phyloP scores from a whole-genome alignment of 2,797 vertebrate genomes.

The Anguilla anguilla region DNA sequence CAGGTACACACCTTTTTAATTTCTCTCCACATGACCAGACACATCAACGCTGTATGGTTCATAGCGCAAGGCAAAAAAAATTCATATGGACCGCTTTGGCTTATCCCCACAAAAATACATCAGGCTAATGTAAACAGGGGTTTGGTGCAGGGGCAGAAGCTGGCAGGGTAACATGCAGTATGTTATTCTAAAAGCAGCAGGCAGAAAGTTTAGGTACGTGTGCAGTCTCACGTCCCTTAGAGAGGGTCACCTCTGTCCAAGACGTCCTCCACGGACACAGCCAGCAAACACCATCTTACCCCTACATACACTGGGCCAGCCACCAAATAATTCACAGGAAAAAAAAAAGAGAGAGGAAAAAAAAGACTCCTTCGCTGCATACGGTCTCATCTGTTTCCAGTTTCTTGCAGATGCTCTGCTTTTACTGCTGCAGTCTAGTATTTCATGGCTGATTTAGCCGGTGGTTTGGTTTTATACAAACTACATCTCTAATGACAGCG shows the following conservation, averaged over 20 bases:
- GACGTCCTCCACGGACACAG: neutral
- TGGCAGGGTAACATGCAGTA: neutral
- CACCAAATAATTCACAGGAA: slow-evolving; percentile 13
- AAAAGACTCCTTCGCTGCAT: slow-evolving; percentile 58
- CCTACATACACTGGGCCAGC: neutral
- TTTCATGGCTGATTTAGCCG: slow-evolving; percentile 81
- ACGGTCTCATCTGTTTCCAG: slow-evolving; percentile 74
- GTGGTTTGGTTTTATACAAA: slow-evolving; percentile 70
- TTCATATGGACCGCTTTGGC: neutral
- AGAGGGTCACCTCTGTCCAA: neutral
- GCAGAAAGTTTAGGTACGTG: neutral
- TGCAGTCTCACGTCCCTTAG: neutral
- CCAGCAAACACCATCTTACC: slow-evolving; percentile 18
- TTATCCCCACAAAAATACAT: neutral
- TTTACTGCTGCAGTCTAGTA: slow-evolving; percentile 79
- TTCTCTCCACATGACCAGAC: neutral
- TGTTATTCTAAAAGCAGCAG: neutral
- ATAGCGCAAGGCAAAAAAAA: too few species aligned
- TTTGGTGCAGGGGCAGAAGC: neutral
- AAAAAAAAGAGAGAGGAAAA: neutral
- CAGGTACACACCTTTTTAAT: slow-evolving; percentile 37
- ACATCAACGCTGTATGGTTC: neutral
- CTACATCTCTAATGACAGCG: slow-evolving; percentile 70
- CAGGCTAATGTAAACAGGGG: neutral
- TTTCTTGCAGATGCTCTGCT: slow-evolving; percentile 78